Base-by-base conservation (phyloP, 2,888 invertebrate genomes). In the Limulus polyphemus region DNA sequence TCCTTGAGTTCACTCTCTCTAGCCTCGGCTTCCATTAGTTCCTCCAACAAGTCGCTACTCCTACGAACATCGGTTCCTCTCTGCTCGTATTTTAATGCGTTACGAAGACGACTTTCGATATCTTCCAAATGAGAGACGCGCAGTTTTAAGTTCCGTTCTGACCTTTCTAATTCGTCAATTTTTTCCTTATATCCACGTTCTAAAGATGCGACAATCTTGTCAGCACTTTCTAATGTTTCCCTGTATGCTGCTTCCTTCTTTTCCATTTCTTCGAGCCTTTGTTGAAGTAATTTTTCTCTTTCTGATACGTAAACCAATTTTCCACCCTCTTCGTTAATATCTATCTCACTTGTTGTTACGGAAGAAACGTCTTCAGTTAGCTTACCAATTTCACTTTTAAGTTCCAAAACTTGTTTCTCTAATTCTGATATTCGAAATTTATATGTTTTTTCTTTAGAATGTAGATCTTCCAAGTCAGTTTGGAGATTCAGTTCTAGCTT, bases 141-240 rank as follows among this genome's bases (percentile, higher is more conserved):
- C 47, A 55, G 56, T 32, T 59, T 65, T 50, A 64, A 54, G 11
- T 57, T 58, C 50, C 52, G 57, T 46, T 67, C 66, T 0, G 68
- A 63, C 32, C 59, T 55, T 59, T 68, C 68, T 16, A 68, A 54
- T 55, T 68, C 66, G 47, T 64, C 62, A 4, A 68, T 65, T 32
- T 66, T 64, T 51, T 68, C 59, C 47, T 67, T 69, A 47, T 71
- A 70, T 9, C 65, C 64, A 17, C 61, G 61, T 54, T 70, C 71
- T 7, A 69, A 65, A 13, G 67, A 62, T 13, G 68, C 68, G 56
- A 71, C 65, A n/a, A 71, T 70, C 46, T 64, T 60, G 57, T 71
- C 71, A 1, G 71, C 71, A 56, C 70, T 68, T 46, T 65, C 65
- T 47, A 71, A 56, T 2, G 71, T 71, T 55, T 70, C 70, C 11